phyloP scores from a whole-genome alignment of 2,797 vertebrate species.

The Setipinna tenuifilis region DNA sequence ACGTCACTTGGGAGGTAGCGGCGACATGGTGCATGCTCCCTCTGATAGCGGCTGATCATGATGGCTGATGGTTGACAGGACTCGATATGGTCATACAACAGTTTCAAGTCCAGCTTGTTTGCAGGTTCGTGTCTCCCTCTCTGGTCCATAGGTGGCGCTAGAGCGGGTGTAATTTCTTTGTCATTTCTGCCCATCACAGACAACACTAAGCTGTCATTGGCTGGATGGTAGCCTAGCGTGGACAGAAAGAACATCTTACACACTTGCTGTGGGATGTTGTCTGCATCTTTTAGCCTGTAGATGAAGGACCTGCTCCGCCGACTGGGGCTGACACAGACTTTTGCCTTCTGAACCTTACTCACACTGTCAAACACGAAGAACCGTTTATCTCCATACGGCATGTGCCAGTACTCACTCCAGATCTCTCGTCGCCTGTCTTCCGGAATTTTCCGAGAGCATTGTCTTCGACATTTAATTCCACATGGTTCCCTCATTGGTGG shows the following conservation, averaged over 20 bases:
- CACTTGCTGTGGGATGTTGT: background rate
- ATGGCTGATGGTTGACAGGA: conserved; percentile 17
- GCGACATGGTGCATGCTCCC: conserved; percentile 15
- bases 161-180: background rate
- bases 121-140: conserved; percentile 20
- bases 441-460: background rate
- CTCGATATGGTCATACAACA: conserved; percentile 23
- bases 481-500: background rate
- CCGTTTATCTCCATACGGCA: background rate
- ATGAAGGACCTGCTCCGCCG: background rate
- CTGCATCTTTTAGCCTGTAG: background rate
- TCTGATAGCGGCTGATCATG: background rate
- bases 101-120: conserved; percentile 27
- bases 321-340: too few relatives aligned
- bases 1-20: conserved; percentile 28
- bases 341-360: too few relatives aligned
- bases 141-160: conserved; percentile 11
- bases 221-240: background rate
- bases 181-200: background rate
- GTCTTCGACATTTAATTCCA: background rate
- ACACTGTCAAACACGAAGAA: too few relatives aligned
- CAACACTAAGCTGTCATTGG: background rate
- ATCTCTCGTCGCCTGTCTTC: background rate
- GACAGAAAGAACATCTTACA: background rate
- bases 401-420: background rate